Percentiles rank a stretch among this genome's conserved stretches.
Evolutionary conservation across 2,797 vertebrate genomes (phyloP).

Genomic region (Denticeps clupeoides): DNA sequence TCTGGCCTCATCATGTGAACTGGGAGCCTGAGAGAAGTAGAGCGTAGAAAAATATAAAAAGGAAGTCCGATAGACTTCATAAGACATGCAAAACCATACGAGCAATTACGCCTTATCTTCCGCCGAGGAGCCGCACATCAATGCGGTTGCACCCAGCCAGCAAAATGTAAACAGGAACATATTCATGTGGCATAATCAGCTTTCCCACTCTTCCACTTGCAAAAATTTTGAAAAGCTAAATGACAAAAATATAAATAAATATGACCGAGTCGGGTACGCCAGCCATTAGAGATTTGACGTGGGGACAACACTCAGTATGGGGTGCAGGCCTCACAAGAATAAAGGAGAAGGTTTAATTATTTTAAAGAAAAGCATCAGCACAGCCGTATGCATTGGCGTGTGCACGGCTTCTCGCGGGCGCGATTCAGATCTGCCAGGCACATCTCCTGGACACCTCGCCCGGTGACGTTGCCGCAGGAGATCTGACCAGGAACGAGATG

Average conservation of each 20-base stretch:
- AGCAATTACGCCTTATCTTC: slow-evolving; percentile 56
- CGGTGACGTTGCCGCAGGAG: background rate
- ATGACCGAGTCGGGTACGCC: slow-evolving; percentile 9
- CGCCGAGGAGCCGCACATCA: slow-evolving; percentile 25
- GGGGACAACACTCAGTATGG: slow-evolving; percentile 1
- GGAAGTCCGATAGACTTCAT: slow-evolving; percentile 32
- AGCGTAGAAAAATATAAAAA: slow-evolving; percentile 12
- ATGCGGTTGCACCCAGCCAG: background rate
- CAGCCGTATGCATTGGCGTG: slow-evolving; percentile 9
- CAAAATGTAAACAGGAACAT: slow-evolving; percentile 31
- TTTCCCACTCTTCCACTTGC: slow-evolving; percentile 19
- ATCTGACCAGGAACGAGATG: no score
- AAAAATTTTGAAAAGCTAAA: slow-evolving; percentile 22
- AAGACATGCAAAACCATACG: slow-evolving; percentile 33
- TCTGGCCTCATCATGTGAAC: slow-evolving; percentile 42
- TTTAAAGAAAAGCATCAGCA: slow-evolving; percentile 38
- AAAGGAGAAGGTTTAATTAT: slow-evolving; percentile 32
- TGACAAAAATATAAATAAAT: slow-evolving; percentile 30
- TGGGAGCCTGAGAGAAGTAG: slow-evolving; percentile 11
- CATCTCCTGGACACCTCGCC: slow-evolving; percentile 34
- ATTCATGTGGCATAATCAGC: slow-evolving; percentile 34
- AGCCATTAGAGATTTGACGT: slow-evolving; percentile 9
- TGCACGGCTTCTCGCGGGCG: slow-evolving; percentile 8
- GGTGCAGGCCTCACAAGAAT: slow-evolving; percentile 15
- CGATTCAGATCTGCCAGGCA: slow-evolving; percentile 35